Conservation (phyloP, 2,113 vertebrate species). For the Psilopsiagon aymara region DNA sequence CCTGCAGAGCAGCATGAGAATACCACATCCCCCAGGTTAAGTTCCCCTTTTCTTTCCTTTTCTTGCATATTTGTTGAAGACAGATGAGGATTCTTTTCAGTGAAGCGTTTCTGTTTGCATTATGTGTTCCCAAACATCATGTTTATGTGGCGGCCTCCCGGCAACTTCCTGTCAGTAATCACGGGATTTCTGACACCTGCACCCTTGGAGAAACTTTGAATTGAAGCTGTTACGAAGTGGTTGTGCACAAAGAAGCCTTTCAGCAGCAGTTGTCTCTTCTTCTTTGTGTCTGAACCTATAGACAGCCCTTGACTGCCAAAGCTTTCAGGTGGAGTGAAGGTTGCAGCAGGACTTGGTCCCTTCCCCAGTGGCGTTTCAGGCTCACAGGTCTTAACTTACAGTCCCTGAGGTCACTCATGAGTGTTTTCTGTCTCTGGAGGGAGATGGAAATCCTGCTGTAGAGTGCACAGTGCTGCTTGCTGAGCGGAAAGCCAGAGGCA, state of each 20-base stretch:
- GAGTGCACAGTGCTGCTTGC: not conserved
- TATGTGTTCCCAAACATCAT: not conserved
- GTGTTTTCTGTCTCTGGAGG: not conserved
- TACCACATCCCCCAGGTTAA: not conserved
- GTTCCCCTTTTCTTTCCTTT: conserved; percentile 5
- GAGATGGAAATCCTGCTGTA: not conserved
- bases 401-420: not conserved
- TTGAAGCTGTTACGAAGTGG: not conserved
- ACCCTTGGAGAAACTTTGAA: not conserved
- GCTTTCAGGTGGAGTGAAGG: not conserved
- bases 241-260: not conserved
- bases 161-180: not conserved
- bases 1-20: conserved; percentile 5
- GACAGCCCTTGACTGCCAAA: not conserved
- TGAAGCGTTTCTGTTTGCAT: conserved; percentile 31
- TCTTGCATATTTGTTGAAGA: not conserved
- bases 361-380: not conserved
- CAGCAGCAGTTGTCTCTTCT: fast-evolving
- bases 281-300: not conserved
- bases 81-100: not conserved
- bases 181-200: not conserved
- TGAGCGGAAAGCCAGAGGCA: not conserved
- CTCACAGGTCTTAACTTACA: not conserved
- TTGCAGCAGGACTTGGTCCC: not conserved
- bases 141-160: not conserved